Percentiles rank a stretch among this genome's conserved stretches.
phyloP scores from a whole-genome alignment of 2,113 vertebrate species.

The Capricornis sumatraensis region DNA sequence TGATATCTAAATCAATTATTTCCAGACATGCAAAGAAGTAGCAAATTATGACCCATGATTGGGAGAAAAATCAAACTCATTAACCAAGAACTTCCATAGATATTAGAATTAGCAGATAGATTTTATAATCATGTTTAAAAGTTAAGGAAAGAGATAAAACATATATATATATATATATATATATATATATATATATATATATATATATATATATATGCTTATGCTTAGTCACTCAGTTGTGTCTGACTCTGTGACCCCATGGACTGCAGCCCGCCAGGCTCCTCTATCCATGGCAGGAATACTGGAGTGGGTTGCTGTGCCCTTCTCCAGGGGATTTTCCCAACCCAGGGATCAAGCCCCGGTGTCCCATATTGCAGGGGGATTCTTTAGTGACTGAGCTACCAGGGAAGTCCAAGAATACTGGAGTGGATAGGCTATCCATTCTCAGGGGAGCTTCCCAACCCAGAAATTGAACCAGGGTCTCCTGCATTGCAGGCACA shows the following conservation, averaged over 20 bases:
- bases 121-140: not conserved
- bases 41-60: not conserved
- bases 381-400: not conserved
- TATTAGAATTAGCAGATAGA: not conserved
- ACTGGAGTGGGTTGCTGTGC: not conserved
- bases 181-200: too few relatives aligned
- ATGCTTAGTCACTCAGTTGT: not conserved
- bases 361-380: not conserved
- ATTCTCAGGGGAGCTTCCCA: not conserved
- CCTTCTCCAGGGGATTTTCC: not conserved
- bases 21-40: not conserved
- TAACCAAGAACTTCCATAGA: not conserved
- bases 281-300: not conserved
- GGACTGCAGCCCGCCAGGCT: not conserved
- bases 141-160: not conserved
- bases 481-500: not conserved
- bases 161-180: not conserved
- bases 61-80: not conserved
- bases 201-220: not conserved
- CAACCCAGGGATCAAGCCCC: not conserved
- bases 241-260: not conserved
- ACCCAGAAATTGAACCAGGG: not conserved
- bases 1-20: not conserved
- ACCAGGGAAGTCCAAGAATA: not conserved
- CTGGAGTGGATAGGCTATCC: not conserved